Percentiles rank a stretch among this genome's conserved stretches.
phyloP scores from a whole-genome alignment of 2,113 vertebrate genomes.

The Petrocephalus microphthalmus region DNA sequence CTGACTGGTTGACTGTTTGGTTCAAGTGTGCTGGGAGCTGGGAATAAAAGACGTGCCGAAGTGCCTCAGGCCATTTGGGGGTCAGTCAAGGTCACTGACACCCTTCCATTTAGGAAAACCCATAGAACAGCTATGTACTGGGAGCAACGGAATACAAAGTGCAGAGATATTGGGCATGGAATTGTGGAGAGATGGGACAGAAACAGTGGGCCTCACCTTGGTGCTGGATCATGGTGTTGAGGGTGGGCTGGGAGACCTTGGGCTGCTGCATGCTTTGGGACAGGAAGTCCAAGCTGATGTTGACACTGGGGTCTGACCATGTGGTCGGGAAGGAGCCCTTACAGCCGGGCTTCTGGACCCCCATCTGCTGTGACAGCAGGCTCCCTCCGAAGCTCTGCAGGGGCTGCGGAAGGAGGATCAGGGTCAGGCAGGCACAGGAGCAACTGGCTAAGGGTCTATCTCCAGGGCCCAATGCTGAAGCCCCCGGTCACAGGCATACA shows the following conservation, averaged over 20 bases:
- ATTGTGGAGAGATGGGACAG: not conserved
- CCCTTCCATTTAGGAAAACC: not conserved
- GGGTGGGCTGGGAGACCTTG: slow-evolving; percentile 82
- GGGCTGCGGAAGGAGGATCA: not conserved
- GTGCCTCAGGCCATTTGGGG: too few relatives aligned
- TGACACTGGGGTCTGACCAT: slow-evolving; percentile 97
- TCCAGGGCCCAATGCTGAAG: not conserved
- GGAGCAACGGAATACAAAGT: not conserved
- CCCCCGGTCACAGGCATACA: not conserved
- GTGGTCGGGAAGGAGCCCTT: slow-evolving; percentile 80
- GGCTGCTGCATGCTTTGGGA: slow-evolving; percentile 84
- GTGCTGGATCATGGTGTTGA: slow-evolving; percentile 91
- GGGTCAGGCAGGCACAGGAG: not conserved
- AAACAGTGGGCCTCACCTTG: slow-evolving; percentile 68
- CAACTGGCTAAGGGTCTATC: not conserved
- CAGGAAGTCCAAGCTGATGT: slow-evolving; percentile 96
- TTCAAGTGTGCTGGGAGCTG: too few relatives aligned
- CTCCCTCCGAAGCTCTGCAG: slow-evolving; percentile 66
- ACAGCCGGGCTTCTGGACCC: slow-evolving; percentile 69
- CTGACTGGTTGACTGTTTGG: too few relatives aligned
- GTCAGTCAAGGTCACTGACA: not conserved
- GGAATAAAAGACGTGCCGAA: too few relatives aligned
- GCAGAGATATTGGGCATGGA: not conserved
- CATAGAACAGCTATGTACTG: not conserved
- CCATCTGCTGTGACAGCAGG: slow-evolving; percentile 72